Evolutionary conservation across 2,888 invertebrate genomes (phyloP), one percentile per base, ranked within the genome.

Genomic region (Parelbella ahira): DNA sequence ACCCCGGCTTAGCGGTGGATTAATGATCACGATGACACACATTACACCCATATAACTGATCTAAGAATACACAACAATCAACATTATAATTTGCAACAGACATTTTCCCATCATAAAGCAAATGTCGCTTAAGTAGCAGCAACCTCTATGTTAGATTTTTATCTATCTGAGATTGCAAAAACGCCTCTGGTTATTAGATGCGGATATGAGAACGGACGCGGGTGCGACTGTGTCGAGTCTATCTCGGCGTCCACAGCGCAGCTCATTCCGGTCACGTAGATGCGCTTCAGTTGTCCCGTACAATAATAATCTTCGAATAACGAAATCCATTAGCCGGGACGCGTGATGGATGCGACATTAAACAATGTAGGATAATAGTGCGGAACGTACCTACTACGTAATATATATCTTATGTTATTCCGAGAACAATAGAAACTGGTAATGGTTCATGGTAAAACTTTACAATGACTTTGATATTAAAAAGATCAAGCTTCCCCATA

Each of bases 251-350:
- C 41, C 36, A 44, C 47, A 45, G 45, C 28, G 23, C 23, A 7
- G 11, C 8, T 18, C 11, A 37, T 23, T 38, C 28, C 21, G 23
- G 29, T 37, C 37, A 37, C 29, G 37, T 37, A 29, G 9, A 6
- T 27, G 27, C 37, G 15, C 4, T 27, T 8, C 30, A 47, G 50
- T 50, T 54, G 54, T 53, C 56, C 58, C 55, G 50, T 53, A 60
- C 57, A 57, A 62, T 67, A 60, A 66, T 71, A 58, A 63, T 63
- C 57, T 52, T 53, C 54, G 57, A 56, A 59, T 63, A 66, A 60
- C 51, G 59, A 63, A 67, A 65, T 66, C 63, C 64, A 66, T 67
- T 68, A 63, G 65, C 60, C 56, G 49, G 30, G 29, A 30, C n/a
- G n/a, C n/a, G 6, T 5, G 19, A 1, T 4, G 18, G 9, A 18